phyloP scores from a whole-genome alignment of 2,888 invertebrate species.

The Melieria picta region DNA sequence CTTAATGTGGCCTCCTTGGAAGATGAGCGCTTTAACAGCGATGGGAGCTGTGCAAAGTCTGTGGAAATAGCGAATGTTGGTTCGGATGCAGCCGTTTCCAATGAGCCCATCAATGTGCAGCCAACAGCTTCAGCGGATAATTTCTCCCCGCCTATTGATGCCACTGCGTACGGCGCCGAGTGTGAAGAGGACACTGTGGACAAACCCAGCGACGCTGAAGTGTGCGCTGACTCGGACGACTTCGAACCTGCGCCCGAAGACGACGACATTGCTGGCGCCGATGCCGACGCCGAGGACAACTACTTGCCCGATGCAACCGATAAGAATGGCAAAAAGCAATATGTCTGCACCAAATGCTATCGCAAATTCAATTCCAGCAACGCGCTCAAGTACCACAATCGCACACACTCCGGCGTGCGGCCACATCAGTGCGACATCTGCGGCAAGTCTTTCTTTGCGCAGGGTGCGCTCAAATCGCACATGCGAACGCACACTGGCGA shows the following conservation, averaged over 20 bases:
- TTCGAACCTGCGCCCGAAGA: constrained; percentile 24
- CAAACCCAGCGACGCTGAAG: background rate
- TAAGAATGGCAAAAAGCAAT: constrained; percentile 35
- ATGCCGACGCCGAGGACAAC: constrained; percentile 9
- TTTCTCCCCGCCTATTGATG: no score
- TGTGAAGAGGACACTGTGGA: no score
- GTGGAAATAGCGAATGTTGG: background rate
- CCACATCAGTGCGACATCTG: constrained; percentile 83
- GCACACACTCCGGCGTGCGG: constrained; percentile 81
- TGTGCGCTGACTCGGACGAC: constrained; percentile 4
- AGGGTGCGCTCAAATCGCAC: constrained; percentile 85
- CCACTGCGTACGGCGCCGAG: no score
- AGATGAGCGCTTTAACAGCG: background rate
- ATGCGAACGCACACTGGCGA: constrained; percentile 84
- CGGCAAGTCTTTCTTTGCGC: constrained; percentile 84
- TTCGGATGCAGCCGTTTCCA: background rate
- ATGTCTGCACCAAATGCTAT: constrained; percentile 69
- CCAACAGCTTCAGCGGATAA: background rate
- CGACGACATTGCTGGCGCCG: constrained; percentile 28
- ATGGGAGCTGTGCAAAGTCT: background rate
- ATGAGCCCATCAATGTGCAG: no score
- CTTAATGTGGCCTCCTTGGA: background rate
- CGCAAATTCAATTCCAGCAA: constrained; percentile 83
- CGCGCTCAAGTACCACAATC: constrained; percentile 84
- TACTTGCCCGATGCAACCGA: background rate